A percentile compares a stretch with the other conserved stretches of the same genome.
phyloP scores from a whole-genome alignment of 2,888 invertebrate genomes.

The Cephonodes hylas region DNA sequence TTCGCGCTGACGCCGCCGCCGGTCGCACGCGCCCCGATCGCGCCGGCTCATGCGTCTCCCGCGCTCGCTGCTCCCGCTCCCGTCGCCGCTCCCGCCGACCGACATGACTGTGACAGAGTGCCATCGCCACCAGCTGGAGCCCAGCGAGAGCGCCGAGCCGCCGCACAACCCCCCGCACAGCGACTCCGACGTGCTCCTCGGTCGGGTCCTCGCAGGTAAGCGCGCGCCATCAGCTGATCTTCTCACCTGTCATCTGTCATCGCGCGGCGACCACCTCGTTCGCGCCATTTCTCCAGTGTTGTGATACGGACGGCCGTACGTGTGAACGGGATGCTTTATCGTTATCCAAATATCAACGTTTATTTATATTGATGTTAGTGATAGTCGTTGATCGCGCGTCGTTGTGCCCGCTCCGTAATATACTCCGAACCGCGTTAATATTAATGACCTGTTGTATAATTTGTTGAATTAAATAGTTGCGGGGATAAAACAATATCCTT shows the following conservation, averaged over 20 bases:
- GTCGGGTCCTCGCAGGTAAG: slow-evolving; percentile 76
- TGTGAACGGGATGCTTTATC: slow-evolving; percentile 4
- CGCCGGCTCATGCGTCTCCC: slow-evolving; percentile 71
- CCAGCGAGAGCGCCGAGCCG: slow-evolving; percentile 39
- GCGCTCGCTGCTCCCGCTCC: slow-evolving; percentile 18
- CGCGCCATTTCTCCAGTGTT: slow-evolving; percentile 28
- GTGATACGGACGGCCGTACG: slow-evolving; percentile 12
- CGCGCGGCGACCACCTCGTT: slow-evolving; percentile 3
- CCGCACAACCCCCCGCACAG: slow-evolving; percentile 42
- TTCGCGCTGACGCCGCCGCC: slow-evolving; percentile 76
- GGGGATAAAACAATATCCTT: slow-evolving; percentile 57
- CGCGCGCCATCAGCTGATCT: slow-evolving; percentile 47
- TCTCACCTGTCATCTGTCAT: slow-evolving; percentile 32
- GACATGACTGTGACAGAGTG: slow-evolving; percentile 77
- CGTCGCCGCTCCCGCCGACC: slow-evolving; percentile 43
- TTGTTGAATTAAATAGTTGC: slow-evolving; percentile 22
- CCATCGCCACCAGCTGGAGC: slow-evolving; percentile 48
- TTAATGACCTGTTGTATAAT: slow-evolving; percentile 10
- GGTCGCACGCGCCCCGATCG: slow-evolving; percentile 70
- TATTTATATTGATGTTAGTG: neutral
- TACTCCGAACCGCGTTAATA: slow-evolving; percentile 1
- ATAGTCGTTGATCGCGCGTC: neutral
- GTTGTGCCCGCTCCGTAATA: neutral
- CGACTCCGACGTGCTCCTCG: slow-evolving; percentile 71
- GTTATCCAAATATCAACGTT: neutral